phyloP scores from a whole-genome alignment of 2,113 vertebrate species.

The Onychostoma macrolepis region DNA sequence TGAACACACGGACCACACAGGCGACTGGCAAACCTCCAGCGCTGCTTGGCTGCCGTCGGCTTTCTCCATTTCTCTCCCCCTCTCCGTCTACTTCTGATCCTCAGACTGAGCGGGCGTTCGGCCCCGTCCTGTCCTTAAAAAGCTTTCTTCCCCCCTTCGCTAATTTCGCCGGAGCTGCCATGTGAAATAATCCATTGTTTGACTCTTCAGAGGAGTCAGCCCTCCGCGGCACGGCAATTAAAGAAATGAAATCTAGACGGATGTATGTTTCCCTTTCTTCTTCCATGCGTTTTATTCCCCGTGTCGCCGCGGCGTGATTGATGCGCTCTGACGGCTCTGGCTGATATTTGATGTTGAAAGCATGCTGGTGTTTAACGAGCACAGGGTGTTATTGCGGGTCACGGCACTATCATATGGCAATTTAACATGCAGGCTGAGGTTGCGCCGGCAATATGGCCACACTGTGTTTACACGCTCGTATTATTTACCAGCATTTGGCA shows the following conservation, averaged over 20 bases:
- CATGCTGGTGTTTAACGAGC: slow-evolving; percentile 45
- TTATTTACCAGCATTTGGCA: slow-evolving; percentile 40
- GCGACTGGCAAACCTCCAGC: slow-evolving; percentile 59
- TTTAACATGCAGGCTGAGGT: slow-evolving; percentile 46
- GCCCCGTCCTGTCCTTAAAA: slow-evolving; percentile 50
- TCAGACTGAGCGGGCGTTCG: slow-evolving; percentile 46
- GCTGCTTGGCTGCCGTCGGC: slow-evolving; percentile 54
- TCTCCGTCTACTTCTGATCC: slow-evolving; percentile 40
- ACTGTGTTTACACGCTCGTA: slow-evolving; percentile 22
- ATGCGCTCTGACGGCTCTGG: slow-evolving; percentile 48
- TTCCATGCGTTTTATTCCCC: slow-evolving; percentile 70
- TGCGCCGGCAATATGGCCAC: slow-evolving; percentile 23
- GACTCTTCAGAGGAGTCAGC: slow-evolving; percentile 64
- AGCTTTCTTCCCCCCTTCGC: slow-evolving; percentile 32
- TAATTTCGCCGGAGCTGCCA: slow-evolving; percentile 63
- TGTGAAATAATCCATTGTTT: slow-evolving; percentile 78
- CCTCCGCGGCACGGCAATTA: slow-evolving; percentile 68
- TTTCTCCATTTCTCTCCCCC: slow-evolving; percentile 38
- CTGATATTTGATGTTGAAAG: slow-evolving; percentile 55
- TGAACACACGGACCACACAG: slow-evolving; percentile 65
- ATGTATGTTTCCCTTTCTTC: slow-evolving; percentile 62
- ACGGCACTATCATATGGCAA: slow-evolving; percentile 42
- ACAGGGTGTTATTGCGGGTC: slow-evolving; percentile 49
- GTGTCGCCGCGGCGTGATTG: slow-evolving; percentile 64
- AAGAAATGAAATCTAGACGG: slow-evolving; percentile 72